A percentile compares a stretch with the other conserved stretches of the same genome.
Evolutionary conservation across 2,113 vertebrate genomes (phyloP).

Genomic region (Amblyopsis rosae): DNA sequence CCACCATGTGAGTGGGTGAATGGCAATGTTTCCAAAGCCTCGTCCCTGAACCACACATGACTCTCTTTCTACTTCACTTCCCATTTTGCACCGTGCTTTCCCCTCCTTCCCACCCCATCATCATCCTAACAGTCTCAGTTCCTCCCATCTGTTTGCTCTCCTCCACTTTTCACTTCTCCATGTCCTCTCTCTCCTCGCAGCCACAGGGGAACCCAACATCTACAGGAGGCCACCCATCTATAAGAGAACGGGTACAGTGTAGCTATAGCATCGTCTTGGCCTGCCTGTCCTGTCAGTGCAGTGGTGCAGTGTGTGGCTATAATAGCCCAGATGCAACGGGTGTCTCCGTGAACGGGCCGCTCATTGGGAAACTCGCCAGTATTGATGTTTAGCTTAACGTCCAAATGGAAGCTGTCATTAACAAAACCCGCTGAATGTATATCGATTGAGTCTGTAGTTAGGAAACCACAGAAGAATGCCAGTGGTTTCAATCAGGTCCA

Average conservation of each 20-base stretch:
- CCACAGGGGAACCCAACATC: slow-evolving; percentile 94
- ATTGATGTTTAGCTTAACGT: slow-evolving; percentile 37
- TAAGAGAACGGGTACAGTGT: slow-evolving; percentile 91
- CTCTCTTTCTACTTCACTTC: slow-evolving; percentile 36
- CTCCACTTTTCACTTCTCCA: slow-evolving; percentile 59
- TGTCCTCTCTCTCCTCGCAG: slow-evolving; percentile 80
- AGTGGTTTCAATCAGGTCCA: neutral
- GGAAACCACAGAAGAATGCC: too few relatives aligned
- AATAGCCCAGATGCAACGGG: slow-evolving; percentile 29
- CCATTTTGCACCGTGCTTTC: slow-evolving; percentile 31
- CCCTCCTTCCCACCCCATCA: slow-evolving; percentile 6
- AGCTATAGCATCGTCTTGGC: slow-evolving; percentile 62
- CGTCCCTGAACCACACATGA: slow-evolving; percentile 30
- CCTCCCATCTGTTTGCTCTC: slow-evolving; percentile 21
- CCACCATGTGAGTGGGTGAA: slow-evolving; percentile 4
- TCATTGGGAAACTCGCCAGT: slow-evolving; percentile 26
- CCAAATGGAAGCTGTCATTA: slow-evolving; percentile 23
- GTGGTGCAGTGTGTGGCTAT: slow-evolving; percentile 53
- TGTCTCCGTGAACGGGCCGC: slow-evolving; percentile 10
- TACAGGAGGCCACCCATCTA: slow-evolving; percentile 99
- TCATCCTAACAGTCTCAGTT: slow-evolving; percentile 47
- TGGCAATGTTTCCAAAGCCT: slow-evolving; percentile 33
- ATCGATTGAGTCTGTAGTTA: neutral
- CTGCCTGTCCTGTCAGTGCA: slow-evolving; percentile 65
- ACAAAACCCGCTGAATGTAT: slow-evolving; percentile 17